These are phyloP conservation scores for Drosophila buzzatii DNA, from an alignment of 2,888 invertebrate genomes.

Conservation along the genomic window DNA sequence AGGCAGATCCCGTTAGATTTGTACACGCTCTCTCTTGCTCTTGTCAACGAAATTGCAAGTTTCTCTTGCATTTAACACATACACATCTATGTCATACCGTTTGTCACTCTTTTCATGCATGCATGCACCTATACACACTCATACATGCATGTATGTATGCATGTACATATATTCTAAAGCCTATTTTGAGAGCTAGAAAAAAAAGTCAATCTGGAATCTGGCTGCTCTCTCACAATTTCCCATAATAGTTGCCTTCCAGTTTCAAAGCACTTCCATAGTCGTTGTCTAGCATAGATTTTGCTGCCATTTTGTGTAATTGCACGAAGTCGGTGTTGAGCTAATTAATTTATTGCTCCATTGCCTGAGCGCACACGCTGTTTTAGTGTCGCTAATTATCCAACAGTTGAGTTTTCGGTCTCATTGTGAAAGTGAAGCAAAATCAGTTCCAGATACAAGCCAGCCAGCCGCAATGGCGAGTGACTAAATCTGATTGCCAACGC, in stretches of 20 bases:
- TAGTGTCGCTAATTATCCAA: conserved; percentile 72
- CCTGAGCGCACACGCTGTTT: conserved; percentile 50
- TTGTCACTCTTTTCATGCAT: not conserved
- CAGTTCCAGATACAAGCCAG: conserved; percentile 31
- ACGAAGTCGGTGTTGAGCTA: conserved; percentile 47
- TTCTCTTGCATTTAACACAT: conserved; percentile 4
- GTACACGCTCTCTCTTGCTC: not conserved
- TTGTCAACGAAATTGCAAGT: conserved; percentile 1
- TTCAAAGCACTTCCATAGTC: conserved; percentile 7
- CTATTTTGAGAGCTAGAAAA: not conserved
- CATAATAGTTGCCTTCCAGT: conserved; percentile 2
- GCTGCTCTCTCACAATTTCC: not conserved
- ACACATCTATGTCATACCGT: not conserved
- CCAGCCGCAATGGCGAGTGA: conserved; percentile 36
- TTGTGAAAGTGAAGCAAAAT: conserved; percentile 66
- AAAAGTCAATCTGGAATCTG: not conserved
- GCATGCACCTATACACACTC: not conserved
- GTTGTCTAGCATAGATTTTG: conserved; percentile 12
- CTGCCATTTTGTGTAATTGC: conserved; percentile 42
- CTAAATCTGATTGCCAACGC: conserved; percentile 53
- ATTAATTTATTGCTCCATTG: conserved; percentile 69
- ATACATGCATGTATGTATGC: not conserved
- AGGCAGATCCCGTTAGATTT: conserved; percentile 7
- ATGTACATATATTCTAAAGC: not conserved
- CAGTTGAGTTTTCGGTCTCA: conserved; percentile 64